Base-by-base conservation (phyloP, 2,888 invertebrate species). In the Tetranychus truncatus region DNA sequence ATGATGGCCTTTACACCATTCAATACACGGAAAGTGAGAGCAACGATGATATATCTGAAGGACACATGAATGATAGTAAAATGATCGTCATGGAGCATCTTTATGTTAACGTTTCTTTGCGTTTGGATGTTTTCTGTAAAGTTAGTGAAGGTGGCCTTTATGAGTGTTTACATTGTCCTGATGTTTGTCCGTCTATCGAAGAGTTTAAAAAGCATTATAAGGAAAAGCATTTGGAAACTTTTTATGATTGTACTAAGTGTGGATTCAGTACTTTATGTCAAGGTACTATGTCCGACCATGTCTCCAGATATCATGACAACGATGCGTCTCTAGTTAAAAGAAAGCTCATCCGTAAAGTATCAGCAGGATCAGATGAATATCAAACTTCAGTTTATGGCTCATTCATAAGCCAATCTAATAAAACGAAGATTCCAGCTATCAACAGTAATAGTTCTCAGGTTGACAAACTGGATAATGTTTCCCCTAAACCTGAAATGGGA, bases 281-380 rank as follows among this genome's bases (percentile, higher is more conserved):
- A 24, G 34, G 69, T 8, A 69, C 69, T 9, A 69, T 69, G 69
- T 24, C 69, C 69, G 69, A 69, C 20, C 69, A 69, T 69, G 34
- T 69, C 15, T 69, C 21, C n/a, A 18, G 34, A 11, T 69, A 69
- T 21, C 69, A 69, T 24, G 69, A 69, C 8, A 69, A 69, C 20
- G 69, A 69, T 69, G 34, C 69, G 8, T 69, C 69, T 20, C 20
- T 69, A 20, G 69, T 69, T 24, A 55, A 55, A 55, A 55, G 55
- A 15, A 55, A 55, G 15, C 55, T 55, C 0, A 55, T 55, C 7
- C 55, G 55, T 55, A 55, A 55, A 55, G 55, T 55, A 55, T 55
- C 55, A 9, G 55, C 55, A 15, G 55, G 55, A 55, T 55, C 55
- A 15, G 55, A 55, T 55, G 55, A 55, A 55, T 55, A 55, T 55